Evolutionary conservation across 2,888 invertebrate species (phyloP).

Genomic region (Chymomyza amoena): DNA sequence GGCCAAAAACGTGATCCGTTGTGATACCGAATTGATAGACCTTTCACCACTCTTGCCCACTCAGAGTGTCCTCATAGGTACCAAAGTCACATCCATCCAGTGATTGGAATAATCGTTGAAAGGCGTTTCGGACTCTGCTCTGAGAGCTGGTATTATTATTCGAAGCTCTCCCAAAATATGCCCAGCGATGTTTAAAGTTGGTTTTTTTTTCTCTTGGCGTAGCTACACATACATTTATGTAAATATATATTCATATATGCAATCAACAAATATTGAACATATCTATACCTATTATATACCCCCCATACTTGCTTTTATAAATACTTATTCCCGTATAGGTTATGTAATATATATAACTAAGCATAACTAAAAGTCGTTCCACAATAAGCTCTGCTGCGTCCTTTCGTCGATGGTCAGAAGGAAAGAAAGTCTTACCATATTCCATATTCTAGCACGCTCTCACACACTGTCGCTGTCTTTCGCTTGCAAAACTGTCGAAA

Average conservation of each 20-base stretch:
- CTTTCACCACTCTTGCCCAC: too few relatives aligned
- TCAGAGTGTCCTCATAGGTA: too few relatives aligned
- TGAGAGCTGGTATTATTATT: too few relatives aligned
- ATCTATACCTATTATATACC: neutral
- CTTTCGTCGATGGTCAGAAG: neutral
- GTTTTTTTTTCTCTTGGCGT: too few relatives aligned
- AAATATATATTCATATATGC: neutral
- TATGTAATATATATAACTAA: constrained; percentile 32
- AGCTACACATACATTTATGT: neutral
- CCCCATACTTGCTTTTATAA: constrained; percentile 2
- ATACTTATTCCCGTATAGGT: constrained; percentile 13
- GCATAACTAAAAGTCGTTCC: neutral
- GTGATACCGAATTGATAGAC: too few relatives aligned
- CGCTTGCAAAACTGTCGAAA: neutral
- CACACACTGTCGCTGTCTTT: constrained; percentile 2
- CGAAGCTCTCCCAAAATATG: too few relatives aligned
- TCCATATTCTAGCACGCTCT: neutral
- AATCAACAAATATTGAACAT: neutral
- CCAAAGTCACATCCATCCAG: too few relatives aligned
- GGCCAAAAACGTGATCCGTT: too few relatives aligned
- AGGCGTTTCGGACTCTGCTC: too few relatives aligned
- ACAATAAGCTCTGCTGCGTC: neutral
- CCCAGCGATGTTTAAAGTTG: too few relatives aligned
- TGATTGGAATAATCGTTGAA: too few relatives aligned
- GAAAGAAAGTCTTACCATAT: constrained; percentile 11